Evolutionary conservation across 37 sponge, comb jelly and placozoan species (phyloP).

Genomic region (Petrosia ficiformis): DNA sequence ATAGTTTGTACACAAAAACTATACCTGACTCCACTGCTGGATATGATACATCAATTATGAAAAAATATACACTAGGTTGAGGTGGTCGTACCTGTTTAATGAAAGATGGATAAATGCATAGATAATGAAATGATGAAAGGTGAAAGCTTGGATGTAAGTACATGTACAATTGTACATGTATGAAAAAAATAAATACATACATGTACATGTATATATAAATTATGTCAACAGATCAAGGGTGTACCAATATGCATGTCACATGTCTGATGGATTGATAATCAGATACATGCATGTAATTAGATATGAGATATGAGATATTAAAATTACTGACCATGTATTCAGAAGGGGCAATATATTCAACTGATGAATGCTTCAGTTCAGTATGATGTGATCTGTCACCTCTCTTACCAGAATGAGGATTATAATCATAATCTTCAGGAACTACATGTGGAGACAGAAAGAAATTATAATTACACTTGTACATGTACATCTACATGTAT

Average conservation of each 20-base stretch:
- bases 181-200: no score
- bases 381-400: constrained; percentile 43
- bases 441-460: constrained; percentile 20
- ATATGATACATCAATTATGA: constrained; percentile 87
- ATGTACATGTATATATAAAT: no score
- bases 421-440: constrained; percentile 73
- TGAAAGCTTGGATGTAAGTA: no score
- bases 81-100: constrained; percentile 93
- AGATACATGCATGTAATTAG: no score
- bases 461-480: not conserved
- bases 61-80: constrained; percentile 89
- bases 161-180: no score
- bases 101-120: no score
- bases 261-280: no score
- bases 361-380: constrained; percentile 69
- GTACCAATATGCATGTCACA: not conserved
- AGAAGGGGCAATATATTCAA: constrained; percentile 96
- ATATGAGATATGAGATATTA: not conserved
- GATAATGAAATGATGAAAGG: not conserved
- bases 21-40: constrained; percentile 74
- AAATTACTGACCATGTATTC: constrained; percentile 80
- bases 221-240: no score
- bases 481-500: not conserved
- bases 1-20: not conserved
- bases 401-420: constrained; percentile 36